These are phyloP conservation scores for Resseliella maxima DNA, from an alignment of 2,888 invertebrate genomes.

Conservation along the genomic window DNA sequence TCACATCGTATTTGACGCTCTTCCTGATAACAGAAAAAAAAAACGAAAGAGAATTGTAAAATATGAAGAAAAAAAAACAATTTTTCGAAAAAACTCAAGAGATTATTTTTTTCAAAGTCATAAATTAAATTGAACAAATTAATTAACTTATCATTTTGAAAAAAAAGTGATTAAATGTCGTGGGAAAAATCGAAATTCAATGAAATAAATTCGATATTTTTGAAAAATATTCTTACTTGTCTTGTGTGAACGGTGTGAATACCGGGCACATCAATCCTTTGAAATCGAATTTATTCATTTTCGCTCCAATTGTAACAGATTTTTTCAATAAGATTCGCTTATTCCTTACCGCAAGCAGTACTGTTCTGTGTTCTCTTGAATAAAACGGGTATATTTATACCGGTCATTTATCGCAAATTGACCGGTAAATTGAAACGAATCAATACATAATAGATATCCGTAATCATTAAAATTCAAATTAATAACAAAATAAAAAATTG, in stretches of 20 bases:
- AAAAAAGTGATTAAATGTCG: background rate
- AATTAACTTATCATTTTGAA: background rate
- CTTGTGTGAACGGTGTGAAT: conserved; percentile 75
- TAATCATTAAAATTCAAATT: background rate
- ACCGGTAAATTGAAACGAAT: too few species aligned
- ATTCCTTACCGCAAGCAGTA: background rate
- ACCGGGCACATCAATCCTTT: conserved; percentile 77
- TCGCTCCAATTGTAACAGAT: conserved; percentile 58
- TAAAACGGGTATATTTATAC: background rate
- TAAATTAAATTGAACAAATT: background rate
- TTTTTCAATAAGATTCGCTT: background rate
- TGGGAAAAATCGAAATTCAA: background rate
- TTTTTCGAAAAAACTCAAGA: background rate
- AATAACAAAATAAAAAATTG: background rate
- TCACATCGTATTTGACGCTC: conserved; percentile 67
- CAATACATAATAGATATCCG: background rate
- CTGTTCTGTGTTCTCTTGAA: background rate
- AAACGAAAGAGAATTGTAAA: too few species aligned
- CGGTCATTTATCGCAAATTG: background rate
- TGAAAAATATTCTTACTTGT: conserved; percentile 67
- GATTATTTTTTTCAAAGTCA: too few species aligned
- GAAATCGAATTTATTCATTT: conserved; percentile 69
- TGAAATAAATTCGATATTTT: background rate
- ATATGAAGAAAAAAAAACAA: too few species aligned
- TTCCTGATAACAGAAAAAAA: conserved; percentile 61